Base-by-base conservation (phyloP, 2,113 vertebrate species). In the Reinhardtius hippoglossoides region DNA sequence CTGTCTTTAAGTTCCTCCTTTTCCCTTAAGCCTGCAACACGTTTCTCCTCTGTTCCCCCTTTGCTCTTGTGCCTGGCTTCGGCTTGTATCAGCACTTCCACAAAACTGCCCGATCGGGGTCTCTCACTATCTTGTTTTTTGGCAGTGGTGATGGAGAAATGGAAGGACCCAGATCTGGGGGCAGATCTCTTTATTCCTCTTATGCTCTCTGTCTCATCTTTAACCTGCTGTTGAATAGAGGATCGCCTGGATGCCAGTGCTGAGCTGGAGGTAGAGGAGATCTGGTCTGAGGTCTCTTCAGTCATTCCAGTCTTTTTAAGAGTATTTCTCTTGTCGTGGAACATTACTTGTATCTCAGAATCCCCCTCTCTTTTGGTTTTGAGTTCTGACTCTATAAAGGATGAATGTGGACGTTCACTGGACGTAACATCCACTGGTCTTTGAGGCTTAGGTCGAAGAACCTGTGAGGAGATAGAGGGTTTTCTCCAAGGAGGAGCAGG, bases 131-230 rank as follows among this genome's bases (percentile, higher is more conserved):
- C 93, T 59, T 64, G 37, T 46, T 27, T 89, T 72, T 74, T 88
- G 59, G 94, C 90, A 8, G 94, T 92, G 12, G 93, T 94, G 50
- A 95, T 88, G 0, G 94, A 95, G 84, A 95, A 95, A 71, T 87
- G 80, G 69, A 92, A 92, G 7, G 93, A 93, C 4, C 87, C 90
- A 26, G 90, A 87, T 31, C 80, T 78, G 31, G 63, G 62, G 2
- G 58, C 1, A 0, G 84, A 76, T 93, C 95, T 93, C 88, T 94
- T 88, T 31, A 85, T 67, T 26, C 37, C 76, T 76, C 21, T 69
- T 18, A 9, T 71, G 12, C 7, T 61, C 37, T 90, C 75, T 15
- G 35, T 46, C n/a, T 91, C 79, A 18, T 24, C 24, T 67, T 81
- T 72, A 44, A 81, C 56, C 56, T 80, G 83, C 50, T 83, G 71